These are phyloP conservation scores for Drosophila austrosaltans DNA, from an alignment of 2,888 invertebrate genomes.

Conservation along the genomic window DNA sequence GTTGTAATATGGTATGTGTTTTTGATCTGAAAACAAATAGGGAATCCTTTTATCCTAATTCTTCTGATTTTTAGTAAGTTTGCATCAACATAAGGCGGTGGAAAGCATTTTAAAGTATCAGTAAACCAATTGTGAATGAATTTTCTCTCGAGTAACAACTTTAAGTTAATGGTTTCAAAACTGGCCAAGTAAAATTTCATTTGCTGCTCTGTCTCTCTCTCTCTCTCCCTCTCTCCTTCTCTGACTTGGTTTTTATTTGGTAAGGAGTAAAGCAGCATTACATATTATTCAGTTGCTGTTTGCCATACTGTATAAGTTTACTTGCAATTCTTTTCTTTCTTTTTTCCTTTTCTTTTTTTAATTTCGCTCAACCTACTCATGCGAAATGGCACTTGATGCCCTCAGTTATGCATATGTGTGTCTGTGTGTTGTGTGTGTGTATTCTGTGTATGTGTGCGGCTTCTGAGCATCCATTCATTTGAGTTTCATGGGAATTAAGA, in stretches of 20 bases:
- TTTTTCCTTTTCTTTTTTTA: slow-evolving; percentile 43
- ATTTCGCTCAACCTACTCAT: slow-evolving; percentile 72
- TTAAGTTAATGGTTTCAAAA: background rate
- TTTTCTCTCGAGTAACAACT: background rate
- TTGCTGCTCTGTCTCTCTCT: slow-evolving; percentile 50
- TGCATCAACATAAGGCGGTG: slow-evolving; percentile 29
- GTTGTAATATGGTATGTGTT: background rate
- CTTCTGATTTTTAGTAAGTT: slow-evolving; percentile 6
- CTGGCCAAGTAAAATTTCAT: slow-evolving; percentile 49
- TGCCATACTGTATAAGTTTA: slow-evolving; percentile 32
- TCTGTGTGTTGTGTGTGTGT: background rate
- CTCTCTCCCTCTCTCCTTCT: slow-evolving; percentile 16
- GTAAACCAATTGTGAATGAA: background rate
- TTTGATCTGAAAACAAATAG: slow-evolving; percentile 1
- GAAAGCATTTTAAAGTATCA: slow-evolving; percentile 16
- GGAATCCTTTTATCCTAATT: slow-evolving; percentile 16
- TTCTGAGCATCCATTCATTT: slow-evolving; percentile 40
- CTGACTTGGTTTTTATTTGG: slow-evolving; percentile 34
- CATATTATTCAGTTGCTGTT: slow-evolving; percentile 41
- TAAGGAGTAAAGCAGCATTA: slow-evolving; percentile 32
- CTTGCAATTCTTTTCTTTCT: slow-evolving; percentile 52
- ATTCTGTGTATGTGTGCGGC: slow-evolving; percentile 18
- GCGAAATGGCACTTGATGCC: slow-evolving; percentile 73
- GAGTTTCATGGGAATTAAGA: slow-evolving; percentile 70
- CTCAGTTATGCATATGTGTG: slow-evolving; percentile 30